Conservation (phyloP, 92 coral and sea anemone species). For the Micromussa lordhowensis region DNA sequence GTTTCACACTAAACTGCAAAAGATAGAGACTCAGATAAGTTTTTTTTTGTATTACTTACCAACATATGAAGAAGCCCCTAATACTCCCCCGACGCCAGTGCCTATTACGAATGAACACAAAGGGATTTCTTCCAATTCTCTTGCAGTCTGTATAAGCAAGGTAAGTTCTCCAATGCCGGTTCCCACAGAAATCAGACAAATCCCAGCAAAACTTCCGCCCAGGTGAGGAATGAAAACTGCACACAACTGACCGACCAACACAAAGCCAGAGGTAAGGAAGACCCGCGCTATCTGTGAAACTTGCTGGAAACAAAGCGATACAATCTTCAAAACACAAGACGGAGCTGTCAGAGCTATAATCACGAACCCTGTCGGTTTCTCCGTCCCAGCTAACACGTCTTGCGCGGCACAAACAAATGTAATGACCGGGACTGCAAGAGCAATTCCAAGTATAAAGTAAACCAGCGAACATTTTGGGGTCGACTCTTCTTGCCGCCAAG, state of each 20-base stretch:
- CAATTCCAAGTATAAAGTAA: slow-evolving; percentile 72
- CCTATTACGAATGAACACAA: slow-evolving; percentile 69
- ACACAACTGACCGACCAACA: slow-evolving; percentile 62
- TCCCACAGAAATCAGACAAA: slow-evolving; percentile 75
- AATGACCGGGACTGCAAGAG: slow-evolving; percentile 62
- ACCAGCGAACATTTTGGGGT: slow-evolving; percentile 24
- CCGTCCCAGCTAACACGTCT: slow-evolving; percentile 78
- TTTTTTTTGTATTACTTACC: slow-evolving; percentile 65
- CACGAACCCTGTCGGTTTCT: slow-evolving; percentile 69
- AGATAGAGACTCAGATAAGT: neutral
- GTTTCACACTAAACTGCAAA: neutral
- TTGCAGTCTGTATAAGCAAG: slow-evolving; percentile 54
- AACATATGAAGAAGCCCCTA: slow-evolving; percentile 70
- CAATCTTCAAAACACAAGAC: slow-evolving; percentile 68
- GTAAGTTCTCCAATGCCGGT: slow-evolving; percentile 74
- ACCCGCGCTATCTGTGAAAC: slow-evolving; percentile 52
- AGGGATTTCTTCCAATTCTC: slow-evolving; percentile 54
- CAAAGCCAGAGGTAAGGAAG: slow-evolving; percentile 56
- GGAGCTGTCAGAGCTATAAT: slow-evolving; percentile 77
- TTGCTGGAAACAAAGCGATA: slow-evolving; percentile 49
- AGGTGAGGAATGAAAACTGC: slow-evolving; percentile 59
- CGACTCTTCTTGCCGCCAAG: slow-evolving; percentile 13
- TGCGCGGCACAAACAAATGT: slow-evolving; percentile 76
- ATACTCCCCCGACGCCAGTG: slow-evolving; percentile 67
- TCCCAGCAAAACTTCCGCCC: slow-evolving; percentile 66